A percentile compares a stretch with the other conserved stretches of the same genome.
These are phyloP conservation scores for Orthonyx spaldingii DNA, from an alignment of 2,113 vertebrate species.

Conservation along the genomic window DNA sequence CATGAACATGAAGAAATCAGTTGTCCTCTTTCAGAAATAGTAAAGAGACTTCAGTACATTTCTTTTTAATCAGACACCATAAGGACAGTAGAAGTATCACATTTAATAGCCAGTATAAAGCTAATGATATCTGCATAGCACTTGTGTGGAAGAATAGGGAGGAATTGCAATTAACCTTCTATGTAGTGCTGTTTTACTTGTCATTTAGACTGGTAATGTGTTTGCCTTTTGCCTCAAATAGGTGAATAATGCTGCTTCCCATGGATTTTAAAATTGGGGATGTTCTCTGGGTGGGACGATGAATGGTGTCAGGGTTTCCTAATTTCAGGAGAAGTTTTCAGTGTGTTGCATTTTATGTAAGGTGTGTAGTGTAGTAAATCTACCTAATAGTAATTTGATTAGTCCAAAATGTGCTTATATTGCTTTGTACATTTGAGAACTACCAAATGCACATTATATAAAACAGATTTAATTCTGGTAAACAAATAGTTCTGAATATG, in stretches of 20 bases:
- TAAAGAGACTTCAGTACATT: neutral
- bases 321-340: neutral
- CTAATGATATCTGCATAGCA: neutral
- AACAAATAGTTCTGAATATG: neutral
- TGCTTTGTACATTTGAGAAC: neutral
- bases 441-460: neutral
- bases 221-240: neutral
- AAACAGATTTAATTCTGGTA: neutral
- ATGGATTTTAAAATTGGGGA: neutral
- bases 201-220: neutral
- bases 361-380: neutral
- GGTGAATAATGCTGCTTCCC: neutral
- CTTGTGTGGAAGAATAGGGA: neutral
- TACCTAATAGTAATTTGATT: neutral
- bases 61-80: neutral
- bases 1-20: neutral
- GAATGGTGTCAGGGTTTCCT: neutral
- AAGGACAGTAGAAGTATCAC: neutral
- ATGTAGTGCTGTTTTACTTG: neutral
- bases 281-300: neutral
- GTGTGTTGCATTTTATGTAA: neutral
- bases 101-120: neutral
- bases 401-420: neutral
- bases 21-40: neutral
- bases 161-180: neutral